Conservation (phyloP, 2,113 vertebrate species). For the Vombatus ursinus region DNA sequence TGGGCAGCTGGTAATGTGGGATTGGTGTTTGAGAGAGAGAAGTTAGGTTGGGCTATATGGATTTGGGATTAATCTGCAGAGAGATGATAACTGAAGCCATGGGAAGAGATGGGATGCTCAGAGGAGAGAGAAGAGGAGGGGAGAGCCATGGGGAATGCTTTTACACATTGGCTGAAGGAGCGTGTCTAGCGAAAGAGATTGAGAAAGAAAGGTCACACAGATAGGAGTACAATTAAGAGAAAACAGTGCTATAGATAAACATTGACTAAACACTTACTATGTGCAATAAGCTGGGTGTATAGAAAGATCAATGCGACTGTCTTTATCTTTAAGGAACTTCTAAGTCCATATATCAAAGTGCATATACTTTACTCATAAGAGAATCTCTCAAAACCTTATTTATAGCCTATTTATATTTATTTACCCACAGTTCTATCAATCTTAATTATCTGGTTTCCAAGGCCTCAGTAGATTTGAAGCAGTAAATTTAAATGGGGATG, state of each 20-base stretch:
- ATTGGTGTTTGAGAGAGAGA: neutral
- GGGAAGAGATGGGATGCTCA: neutral
- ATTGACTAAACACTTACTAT: neutral
- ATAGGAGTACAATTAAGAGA: neutral
- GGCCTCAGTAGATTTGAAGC: neutral
- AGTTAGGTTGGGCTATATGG: neutral
- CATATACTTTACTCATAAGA: neutral
- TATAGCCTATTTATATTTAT: neutral
- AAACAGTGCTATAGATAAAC: neutral
- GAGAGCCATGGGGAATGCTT: neutral
- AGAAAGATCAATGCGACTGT: neutral
- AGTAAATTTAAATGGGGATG: neutral
- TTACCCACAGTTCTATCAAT: neutral
- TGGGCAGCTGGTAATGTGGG: neutral
- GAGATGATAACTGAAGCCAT: no score
- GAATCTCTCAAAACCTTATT: neutral
- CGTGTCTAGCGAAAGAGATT: neutral
- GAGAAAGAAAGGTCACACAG: neutral
- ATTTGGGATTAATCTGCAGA: no score
- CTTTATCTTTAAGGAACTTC: neutral
- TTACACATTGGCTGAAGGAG: neutral
- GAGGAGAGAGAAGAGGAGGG: neutral
- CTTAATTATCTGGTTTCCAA: neutral
- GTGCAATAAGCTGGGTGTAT: neutral
- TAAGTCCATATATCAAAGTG: neutral